These are phyloP conservation scores for Trisateles emortualis DNA, from an alignment of 2,888 invertebrate species.

Conservation along the genomic window DNA sequence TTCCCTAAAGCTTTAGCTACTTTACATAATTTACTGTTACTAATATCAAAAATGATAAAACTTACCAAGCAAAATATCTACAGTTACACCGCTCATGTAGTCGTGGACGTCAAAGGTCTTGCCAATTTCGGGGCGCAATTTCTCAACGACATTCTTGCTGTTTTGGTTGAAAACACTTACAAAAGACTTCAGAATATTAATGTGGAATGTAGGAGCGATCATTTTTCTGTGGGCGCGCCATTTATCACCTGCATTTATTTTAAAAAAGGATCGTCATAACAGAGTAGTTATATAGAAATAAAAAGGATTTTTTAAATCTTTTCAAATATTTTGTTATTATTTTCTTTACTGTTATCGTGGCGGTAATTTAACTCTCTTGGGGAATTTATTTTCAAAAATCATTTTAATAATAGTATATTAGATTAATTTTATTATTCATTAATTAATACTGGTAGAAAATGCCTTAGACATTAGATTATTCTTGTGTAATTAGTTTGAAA, in stretches of 20 bases:
- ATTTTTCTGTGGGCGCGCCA: slow-evolving; percentile 94
- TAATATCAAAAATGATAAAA: slow-evolving; percentile 3
- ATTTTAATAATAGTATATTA: too few species aligned
- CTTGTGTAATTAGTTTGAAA: not conserved
- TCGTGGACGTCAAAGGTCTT: slow-evolving; percentile 92
- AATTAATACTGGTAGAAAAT: too few species aligned
- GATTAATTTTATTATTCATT: too few species aligned
- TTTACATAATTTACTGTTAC: too few species aligned
- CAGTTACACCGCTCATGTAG: slow-evolving; percentile 93
- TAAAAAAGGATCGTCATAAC: not conserved
- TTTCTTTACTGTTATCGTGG: too few species aligned
- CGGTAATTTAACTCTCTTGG: too few species aligned
- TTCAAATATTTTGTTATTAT: not conserved
- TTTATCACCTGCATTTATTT: slow-evolving; percentile 87
- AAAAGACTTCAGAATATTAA: slow-evolving; percentile 93
- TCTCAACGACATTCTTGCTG: slow-evolving; percentile 89
- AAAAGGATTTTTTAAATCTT: not conserved
- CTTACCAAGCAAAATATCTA: slow-evolving; percentile 91
- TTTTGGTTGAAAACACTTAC: slow-evolving; percentile 92
- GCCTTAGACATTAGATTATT: too few species aligned
- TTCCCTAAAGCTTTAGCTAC: too few species aligned
- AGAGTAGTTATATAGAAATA: not conserved
- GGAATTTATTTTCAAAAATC: too few species aligned
- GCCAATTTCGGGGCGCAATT: slow-evolving; percentile 89
- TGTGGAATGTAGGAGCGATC: slow-evolving; percentile 94